Evolutionary conservation across 2,113 vertebrate species (phyloP), one percentile per base, ranked within the genome.

Genomic region (Fregata magnificens): DNA sequence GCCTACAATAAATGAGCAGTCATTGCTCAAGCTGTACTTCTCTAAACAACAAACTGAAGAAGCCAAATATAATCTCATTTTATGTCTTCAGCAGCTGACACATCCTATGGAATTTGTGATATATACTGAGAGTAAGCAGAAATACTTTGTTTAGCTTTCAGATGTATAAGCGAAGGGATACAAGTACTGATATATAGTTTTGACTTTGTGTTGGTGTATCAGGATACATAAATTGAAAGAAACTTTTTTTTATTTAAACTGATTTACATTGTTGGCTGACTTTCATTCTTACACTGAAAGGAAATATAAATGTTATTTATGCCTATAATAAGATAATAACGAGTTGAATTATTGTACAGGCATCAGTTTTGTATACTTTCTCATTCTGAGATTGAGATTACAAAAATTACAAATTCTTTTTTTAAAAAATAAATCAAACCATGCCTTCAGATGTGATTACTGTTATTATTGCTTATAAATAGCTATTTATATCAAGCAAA

Each of bases 271-370:
- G 52, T 72, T 79, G 70, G 36, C 13, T 47, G 31, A 74, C 29
- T 88, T 76, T 82, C 44, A 77, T 67, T 86, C 67, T 88, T 59
- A 83, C 6, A 80, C 8, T 50, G 66, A 74, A 56, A 90, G n/a
- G 29, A 93, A 94, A 95, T 50, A 49, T 10, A 88, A 84, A 80
- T 71, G n/a, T 32, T 89, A 85, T 77, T 95, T 91, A 87, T 66
- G 44, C 7, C 31, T 38, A 59, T 61, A 93, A 76, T 42, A 94
- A 80, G 70, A 91, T 21, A 84, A 52, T 83, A 82, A 67, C n/a
- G 21, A 84, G 15, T 0, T 76, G 58, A 78, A 86, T 90, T 91
- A 77, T 26, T 79, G 53, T 44, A 81, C 21, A 79, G 26, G 31
- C 49, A 92, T 63, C 66, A 59, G 38, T 70, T 38, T 73, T 73